These are phyloP conservation scores for Rhinolophus sinicus DNA, from an alignment of 2,113 vertebrate genomes.

Conservation along the genomic window DNA sequence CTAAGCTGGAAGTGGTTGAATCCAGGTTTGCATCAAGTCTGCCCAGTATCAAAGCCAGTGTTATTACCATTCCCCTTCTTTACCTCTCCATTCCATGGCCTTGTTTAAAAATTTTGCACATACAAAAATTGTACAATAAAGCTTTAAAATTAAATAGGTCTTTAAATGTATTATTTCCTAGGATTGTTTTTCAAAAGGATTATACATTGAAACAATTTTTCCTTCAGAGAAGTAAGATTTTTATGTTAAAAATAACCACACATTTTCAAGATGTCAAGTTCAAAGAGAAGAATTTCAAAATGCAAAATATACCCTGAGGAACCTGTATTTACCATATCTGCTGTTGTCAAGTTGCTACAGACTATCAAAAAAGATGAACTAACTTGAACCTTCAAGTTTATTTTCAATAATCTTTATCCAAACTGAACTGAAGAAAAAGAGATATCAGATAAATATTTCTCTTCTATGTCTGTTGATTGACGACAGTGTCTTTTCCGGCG, in stretches of 20 bases:
- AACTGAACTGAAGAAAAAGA: background rate
- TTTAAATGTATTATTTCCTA: slow-evolving; percentile 10
- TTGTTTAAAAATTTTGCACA: background rate
- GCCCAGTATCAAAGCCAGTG: background rate
- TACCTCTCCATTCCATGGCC: background rate
- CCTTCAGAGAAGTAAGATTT: background rate
- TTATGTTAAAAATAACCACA: background rate
- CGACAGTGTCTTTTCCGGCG: background rate
- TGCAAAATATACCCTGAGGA: background rate
- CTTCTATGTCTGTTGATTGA: background rate
- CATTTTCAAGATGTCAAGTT: slow-evolving; percentile 46
- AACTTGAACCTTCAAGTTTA: background rate
- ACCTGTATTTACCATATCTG: slow-evolving; percentile 7
- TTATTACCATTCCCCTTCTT: background rate
- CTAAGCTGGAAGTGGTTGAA: background rate
- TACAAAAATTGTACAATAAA: background rate
- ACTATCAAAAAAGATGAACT: background rate
- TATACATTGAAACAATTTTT: background rate
- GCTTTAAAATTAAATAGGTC: background rate
- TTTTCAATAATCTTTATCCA: background rate
- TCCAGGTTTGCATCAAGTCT: background rate
- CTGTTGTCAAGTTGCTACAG: background rate
- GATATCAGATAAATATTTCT: background rate
- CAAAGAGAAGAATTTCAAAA: slow-evolving; percentile 21
- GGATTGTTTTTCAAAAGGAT: background rate